Percentiles rank a stretch among this genome's conserved stretches.
Conservation (phyloP, 2,888 invertebrate species). For the Lasioglossum calceatum region DNA sequence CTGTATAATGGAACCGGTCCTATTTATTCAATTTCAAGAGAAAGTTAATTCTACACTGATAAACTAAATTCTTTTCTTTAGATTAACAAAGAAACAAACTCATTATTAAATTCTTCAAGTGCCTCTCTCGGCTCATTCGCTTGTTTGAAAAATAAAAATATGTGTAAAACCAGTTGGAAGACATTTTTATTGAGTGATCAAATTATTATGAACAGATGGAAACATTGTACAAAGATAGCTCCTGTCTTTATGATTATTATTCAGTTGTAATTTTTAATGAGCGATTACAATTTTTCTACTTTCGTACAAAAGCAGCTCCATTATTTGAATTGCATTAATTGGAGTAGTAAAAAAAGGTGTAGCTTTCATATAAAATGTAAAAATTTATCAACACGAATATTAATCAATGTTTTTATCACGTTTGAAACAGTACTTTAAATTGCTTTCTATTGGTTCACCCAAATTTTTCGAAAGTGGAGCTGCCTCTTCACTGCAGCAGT, state of each 20-base stretch:
- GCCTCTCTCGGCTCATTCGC: background rate
- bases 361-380: background rate
- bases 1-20: background rate
- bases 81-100: background rate
- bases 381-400: background rate
- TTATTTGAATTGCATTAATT: background rate
- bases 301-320: no score
- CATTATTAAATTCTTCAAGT: background rate
- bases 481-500: no score
- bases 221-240: no score
- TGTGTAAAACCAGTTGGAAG: background rate
- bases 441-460: no score
- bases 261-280: background rate
- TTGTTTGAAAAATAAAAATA: background rate
- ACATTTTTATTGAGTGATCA: background rate
- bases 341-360: background rate
- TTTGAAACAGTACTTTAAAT: no score
- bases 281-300: no score
- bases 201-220: background rate
- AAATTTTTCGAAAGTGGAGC: no score
- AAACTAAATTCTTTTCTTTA: background rate
- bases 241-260: background rate
- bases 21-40: constrained; percentile 1
- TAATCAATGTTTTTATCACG: no score
- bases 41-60: background rate